These are phyloP conservation scores for Ellobium chinense DNA, from an alignment of 2,888 invertebrate genomes.

Conservation along the genomic window DNA sequence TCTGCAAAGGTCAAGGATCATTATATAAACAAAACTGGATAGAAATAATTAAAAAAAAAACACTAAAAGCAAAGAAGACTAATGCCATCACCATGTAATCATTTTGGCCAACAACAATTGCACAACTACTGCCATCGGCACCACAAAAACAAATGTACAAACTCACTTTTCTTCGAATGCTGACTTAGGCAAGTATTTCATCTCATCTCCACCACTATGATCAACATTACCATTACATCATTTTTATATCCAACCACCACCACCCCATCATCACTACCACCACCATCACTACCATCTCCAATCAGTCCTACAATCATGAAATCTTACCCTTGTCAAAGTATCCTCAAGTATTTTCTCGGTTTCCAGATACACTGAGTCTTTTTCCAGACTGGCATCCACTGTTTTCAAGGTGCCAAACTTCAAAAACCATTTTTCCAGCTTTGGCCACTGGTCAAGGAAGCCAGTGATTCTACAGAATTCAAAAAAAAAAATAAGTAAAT, in stretches of 20 bases:
- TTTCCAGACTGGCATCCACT: slow-evolving; percentile 70
- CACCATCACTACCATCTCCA: neutral
- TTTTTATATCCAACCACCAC: neutral
- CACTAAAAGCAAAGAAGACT: too few relatives aligned
- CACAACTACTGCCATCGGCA: too few relatives aligned
- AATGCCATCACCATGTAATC: too few relatives aligned
- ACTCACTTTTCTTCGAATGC: too few relatives aligned
- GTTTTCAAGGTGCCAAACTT: slow-evolving; percentile 73
- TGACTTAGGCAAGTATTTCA: too few relatives aligned
- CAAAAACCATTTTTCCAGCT: slow-evolving; percentile 77
- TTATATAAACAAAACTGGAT: too few relatives aligned
- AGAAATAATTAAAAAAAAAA: too few relatives aligned
- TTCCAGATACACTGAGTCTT: slow-evolving; percentile 68
- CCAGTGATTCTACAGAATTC: slow-evolving; percentile 73
- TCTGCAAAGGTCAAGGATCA: slow-evolving; percentile 55
- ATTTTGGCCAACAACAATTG: too few relatives aligned
- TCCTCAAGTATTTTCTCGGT: slow-evolving; percentile 76
- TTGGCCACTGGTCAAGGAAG: slow-evolving; percentile 76
- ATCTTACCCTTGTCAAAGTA: slow-evolving; percentile 70
- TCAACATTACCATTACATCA: neutral
- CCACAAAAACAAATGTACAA: too few relatives aligned
- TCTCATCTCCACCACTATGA: too few relatives aligned
- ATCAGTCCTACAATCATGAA: too few relatives aligned
- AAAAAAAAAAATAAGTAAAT: too few relatives aligned
- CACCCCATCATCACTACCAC: neutral